A percentile compares a stretch with the other conserved stretches of the same genome.
These are phyloP conservation scores for Dromius quadrimaculatus DNA, from an alignment of 2,888 invertebrate genomes.

Conservation along the genomic window DNA sequence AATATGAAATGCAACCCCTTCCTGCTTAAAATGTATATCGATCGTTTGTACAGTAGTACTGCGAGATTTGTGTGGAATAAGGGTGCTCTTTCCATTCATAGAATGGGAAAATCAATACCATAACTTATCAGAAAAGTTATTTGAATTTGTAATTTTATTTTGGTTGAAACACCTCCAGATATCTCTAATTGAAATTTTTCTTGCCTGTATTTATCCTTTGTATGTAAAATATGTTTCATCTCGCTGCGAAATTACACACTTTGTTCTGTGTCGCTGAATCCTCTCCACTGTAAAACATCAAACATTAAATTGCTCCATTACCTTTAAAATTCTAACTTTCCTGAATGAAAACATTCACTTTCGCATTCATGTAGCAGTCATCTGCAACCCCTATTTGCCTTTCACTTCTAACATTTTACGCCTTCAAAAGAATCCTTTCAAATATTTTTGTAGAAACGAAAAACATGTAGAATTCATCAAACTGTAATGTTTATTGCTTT, in stretches of 20 bases:
- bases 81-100: too few relatives aligned
- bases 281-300: constrained; percentile 7
- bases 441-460: constrained; percentile 20
- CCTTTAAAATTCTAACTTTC: constrained; percentile 10
- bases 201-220: too few relatives aligned
- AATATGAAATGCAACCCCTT: constrained; percentile 3
- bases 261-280: too few relatives aligned
- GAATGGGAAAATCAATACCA: too few relatives aligned
- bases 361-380: constrained; percentile 14
- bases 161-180: too few relatives aligned
- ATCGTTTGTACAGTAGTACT: neutral
- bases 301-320: constrained; percentile 21
- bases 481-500: too few relatives aligned
- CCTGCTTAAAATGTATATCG: neutral
- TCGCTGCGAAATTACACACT: neutral
- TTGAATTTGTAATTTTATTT: neutral
- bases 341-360: constrained; percentile 29
- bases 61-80: too few relatives aligned
- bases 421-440: constrained; percentile 27
- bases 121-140: neutral
- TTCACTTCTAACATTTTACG: constrained; percentile 3
- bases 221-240: neutral
- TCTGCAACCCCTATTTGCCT: neutral
- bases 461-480: too few relatives aligned
- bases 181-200: too few relatives aligned